Evolutionary conservation across 1,140 invertebrate species (phyloP), one percentile per base, ranked within the genome.

Genomic region (Drosophila mauritiana): DNA sequence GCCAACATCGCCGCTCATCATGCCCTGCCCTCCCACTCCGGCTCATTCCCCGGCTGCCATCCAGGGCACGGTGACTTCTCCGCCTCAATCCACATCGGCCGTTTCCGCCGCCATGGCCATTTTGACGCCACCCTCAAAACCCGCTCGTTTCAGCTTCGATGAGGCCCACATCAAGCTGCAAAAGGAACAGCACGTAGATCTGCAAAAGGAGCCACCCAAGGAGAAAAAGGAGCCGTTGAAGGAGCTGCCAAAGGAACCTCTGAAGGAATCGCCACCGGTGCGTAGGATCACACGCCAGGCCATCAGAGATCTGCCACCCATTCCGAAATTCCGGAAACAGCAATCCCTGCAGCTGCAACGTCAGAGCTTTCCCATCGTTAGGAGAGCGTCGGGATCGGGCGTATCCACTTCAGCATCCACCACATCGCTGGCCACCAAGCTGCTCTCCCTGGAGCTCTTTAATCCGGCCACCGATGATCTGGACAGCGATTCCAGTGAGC

Each of bases 391-490:
- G 2, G 83, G 83, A 1, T 83, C 82, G 1, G 82, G 78, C 0
- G 34, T 69, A 8, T 94, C 94, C 56, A 48, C 62, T 10, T 49
- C 68, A 0, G 93, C 74, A 27, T 63, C 79, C 10, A 25, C 68
- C 5, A 92, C 73, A 8, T 63, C 79, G 7, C 59, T 83, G 15
- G 68, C 62, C 56, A 93, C 96, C 0, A 95, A 96, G 57, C 89
- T 97, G 12, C 93, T 97, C 57, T 96, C 96, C 2, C 92, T 97
- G 53, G 97, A 98, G 90, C 92, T 98, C 6, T 98, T 97, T 81
- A 98, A 98, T 93, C 97, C 97, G 1, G 97, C 97, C 83, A 97
- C 96, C 7, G 97, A 98, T 91, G 97, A 98, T 81, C 94, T 97
- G 91, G 97, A 98, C 85, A 97, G 96, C 78, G 97, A 98, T 91